phyloP scores from a whole-genome alignment of 1,140 invertebrate genomes.

The Drosophila pallidifrons region DNA sequence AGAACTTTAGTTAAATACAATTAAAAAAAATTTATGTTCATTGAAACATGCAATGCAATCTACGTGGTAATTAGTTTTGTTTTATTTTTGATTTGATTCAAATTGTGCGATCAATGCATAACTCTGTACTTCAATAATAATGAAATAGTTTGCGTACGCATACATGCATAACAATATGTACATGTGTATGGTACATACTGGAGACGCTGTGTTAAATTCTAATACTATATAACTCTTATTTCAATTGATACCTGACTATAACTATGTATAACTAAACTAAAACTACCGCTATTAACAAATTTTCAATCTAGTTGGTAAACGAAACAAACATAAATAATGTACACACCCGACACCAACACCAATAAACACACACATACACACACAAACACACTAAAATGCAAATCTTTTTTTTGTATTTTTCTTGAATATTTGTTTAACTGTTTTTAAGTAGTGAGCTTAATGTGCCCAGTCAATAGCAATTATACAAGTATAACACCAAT shows the following conservation, averaged over 20 bases:
- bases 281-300: constrained; percentile 73
- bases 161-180: neutral
- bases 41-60: constrained; percentile 41
- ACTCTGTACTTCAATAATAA: constrained; percentile 59
- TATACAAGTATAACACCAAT: constrained; percentile 70
- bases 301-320: constrained; percentile 73
- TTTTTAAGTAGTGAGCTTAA: constrained; percentile 81
- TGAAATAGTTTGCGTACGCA: constrained; percentile 12
- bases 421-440: constrained; percentile 61
- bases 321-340: constrained; percentile 38
- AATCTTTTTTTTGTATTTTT: constrained; percentile 8
- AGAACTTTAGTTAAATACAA: constrained; percentile 66
- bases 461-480: constrained; percentile 78
- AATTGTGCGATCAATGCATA: constrained; percentile 42
- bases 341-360: constrained; percentile 13
- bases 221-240: constrained; percentile 54
- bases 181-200: constrained; percentile 7
- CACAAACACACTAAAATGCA: constrained; percentile 15
- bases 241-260: constrained; percentile 81
- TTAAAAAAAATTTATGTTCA: constrained; percentile 43
- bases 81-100: constrained; percentile 20
- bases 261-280: constrained; percentile 54
- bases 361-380: constrained; percentile 25
- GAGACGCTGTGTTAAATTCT: constrained; percentile 60
- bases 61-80: constrained; percentile 34